phyloP scores from a whole-genome alignment of 1,140 invertebrate species.

The Asbolus verrucosus region DNA sequence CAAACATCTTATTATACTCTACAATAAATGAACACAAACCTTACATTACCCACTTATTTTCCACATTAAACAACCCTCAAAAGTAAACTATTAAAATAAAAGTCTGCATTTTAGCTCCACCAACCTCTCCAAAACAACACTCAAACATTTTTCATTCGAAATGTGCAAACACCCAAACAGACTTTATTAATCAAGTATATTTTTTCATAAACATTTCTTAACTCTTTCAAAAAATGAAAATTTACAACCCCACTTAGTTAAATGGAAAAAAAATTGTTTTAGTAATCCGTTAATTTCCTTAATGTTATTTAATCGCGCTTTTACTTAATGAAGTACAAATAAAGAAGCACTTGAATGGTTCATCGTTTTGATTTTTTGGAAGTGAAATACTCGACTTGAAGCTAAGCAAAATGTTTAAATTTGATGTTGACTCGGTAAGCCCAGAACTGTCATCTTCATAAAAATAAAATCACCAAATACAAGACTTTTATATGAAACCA shows the following conservation, averaged over 20 bases:
- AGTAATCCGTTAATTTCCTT: slow-evolving; percentile 29
- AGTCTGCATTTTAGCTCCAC: slow-evolving; percentile 18
- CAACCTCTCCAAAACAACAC: not conserved
- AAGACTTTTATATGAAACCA: too few relatives aligned
- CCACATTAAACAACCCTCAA: slow-evolving; percentile 9
- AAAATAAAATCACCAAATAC: too few relatives aligned
- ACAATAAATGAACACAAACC: slow-evolving; percentile 26
- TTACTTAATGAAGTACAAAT: slow-evolving; percentile 29
- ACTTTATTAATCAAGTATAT: too few relatives aligned
- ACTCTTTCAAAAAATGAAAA: slow-evolving; percentile 10
- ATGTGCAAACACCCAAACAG: too few relatives aligned
- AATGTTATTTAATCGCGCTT: slow-evolving; percentile 31
- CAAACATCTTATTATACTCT: slow-evolving; percentile 37
- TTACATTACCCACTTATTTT: slow-evolving; percentile 30
- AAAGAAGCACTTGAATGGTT: too few relatives aligned
- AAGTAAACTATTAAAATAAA: slow-evolving; percentile 33
- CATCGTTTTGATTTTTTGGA: too few relatives aligned
- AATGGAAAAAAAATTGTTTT: slow-evolving; percentile 30
- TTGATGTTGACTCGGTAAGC: too few relatives aligned
- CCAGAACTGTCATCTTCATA: too few relatives aligned
- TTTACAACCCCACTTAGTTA: slow-evolving; percentile 18
- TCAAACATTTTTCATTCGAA: too few relatives aligned
- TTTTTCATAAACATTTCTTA: slow-evolving; percentile 33
- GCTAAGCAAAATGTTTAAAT: too few relatives aligned
- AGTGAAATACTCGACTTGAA: too few relatives aligned